Evolutionary conservation across 2,113 vertebrate species (phyloP), one percentile per base, ranked within the genome.

Genomic region (Pongo pygmaeus): DNA sequence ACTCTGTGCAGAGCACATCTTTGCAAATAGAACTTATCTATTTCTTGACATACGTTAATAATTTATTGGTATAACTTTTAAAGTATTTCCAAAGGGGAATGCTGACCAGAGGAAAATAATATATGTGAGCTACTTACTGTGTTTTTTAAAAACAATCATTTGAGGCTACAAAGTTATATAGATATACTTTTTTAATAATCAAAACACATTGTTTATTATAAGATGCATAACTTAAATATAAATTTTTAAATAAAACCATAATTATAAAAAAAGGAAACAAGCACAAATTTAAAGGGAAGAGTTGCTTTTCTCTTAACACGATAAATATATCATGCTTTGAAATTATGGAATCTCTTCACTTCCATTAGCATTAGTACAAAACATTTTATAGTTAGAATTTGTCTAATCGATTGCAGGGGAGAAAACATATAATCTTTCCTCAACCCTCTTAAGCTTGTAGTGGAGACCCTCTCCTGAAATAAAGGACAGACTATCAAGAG

Each of bases 21-120:
- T 91, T 57, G 23, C 25, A 79, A 74, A 72, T 16, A 86, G 43
- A 52, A 64, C 70, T 93, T 40, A 32, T 25, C 67, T 91, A 43
- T 84, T 94, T 67, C 59, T 91, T 95, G 46, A 67, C 3, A 20
- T 38, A 72, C 35, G 35, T 93, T 59, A 89, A 89, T 89, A 96
- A 95, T 96, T 91, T 10, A 95, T 81, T 55, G n/a, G 16, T 17
- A 57, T 9, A 72, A 85, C 11, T 52, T 91, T 72, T 12, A 80
- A 80, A 52, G 30, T 80, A 81, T 85, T 85, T 96, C 70, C 79
- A 89, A 89, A 69, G 9, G 48, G n/a, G 48, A 80, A 59, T 64
- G 35, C 8, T 89, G 72, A 80, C 25, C 38, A 52, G 10, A 67
- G 25, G 50, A 80, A 96, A 89, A 80, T 72, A 57, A 70, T 69